Evolutionary conservation across 2,113 vertebrate genomes (phyloP).

Genomic region (Rhinoderma darwinii): DNA sequence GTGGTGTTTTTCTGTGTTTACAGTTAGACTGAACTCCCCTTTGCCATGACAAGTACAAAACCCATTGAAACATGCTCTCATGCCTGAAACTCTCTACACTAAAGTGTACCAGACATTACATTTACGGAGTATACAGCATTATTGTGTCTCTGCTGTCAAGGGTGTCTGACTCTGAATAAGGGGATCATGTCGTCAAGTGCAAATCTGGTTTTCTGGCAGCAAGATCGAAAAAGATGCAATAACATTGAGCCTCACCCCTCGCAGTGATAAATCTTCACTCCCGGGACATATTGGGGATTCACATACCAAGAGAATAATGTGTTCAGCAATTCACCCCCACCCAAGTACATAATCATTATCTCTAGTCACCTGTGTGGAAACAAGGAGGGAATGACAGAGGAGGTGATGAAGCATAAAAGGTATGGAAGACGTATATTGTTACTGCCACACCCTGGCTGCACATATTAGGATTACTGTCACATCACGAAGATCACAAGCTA

Average conservation of each 20-base stretch:
- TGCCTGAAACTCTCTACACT: not conserved
- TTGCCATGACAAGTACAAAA: not conserved
- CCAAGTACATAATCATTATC: constrained; percentile 44
- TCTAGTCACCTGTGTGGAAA: not conserved
- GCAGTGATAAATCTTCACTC: constrained; percentile 43
- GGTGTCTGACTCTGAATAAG: constrained; percentile 43
- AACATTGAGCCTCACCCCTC: constrained; percentile 42
- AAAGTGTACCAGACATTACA: not conserved
- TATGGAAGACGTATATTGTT: constrained; percentile 32
- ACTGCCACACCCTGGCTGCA: constrained; percentile 40
- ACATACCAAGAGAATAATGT: constrained; percentile 40
- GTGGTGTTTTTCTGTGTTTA: not conserved
- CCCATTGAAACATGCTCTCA: not conserved
- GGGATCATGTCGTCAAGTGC: constrained; percentile 26
- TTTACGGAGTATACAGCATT: constrained; percentile 14
- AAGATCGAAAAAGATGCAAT: constrained; percentile 24
- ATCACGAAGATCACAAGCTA: not conserved
- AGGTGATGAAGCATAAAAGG: constrained; percentile 49
- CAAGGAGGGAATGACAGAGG: constrained; percentile 1
- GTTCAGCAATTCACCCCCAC: constrained; percentile 6
- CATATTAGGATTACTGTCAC: constrained; percentile 40
- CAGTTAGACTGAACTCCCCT: not conserved
- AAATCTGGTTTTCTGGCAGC: constrained; percentile 48
- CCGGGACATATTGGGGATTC: not conserved
- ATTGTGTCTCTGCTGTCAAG: constrained; percentile 26